phyloP scores from a whole-genome alignment of 2,888 invertebrate species.

The Bombylius major region DNA sequence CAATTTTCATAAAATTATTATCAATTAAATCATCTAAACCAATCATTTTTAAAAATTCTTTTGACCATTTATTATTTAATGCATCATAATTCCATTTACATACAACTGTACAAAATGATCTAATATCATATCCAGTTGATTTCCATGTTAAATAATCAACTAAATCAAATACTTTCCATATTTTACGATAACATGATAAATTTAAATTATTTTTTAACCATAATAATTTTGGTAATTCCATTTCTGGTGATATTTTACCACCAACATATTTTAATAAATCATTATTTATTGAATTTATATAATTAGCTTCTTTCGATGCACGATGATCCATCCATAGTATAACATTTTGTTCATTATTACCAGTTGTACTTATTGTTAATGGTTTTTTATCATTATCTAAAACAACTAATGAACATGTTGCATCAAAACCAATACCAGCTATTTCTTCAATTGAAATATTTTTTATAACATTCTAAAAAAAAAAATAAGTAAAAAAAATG shows the following conservation, averaged over 20 bases:
- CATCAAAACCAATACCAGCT: conserved; percentile 89
- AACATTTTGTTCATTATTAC: conserved; percentile 60
- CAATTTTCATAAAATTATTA: conserved; percentile 58
- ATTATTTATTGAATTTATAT: conserved; percentile 66
- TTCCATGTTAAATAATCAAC: conserved; percentile 91
- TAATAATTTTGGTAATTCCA: conserved; percentile 87
- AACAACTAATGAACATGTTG: conserved; percentile 85
- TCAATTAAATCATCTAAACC: conserved; percentile 59
- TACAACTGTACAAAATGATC: conserved; percentile 82
- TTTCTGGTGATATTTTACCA: conserved; percentile 88
- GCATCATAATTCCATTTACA: conserved; percentile 91
- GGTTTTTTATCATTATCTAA: conserved; percentile 57
- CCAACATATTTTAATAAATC: conserved; percentile 74
- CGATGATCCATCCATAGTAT: conserved; percentile 92
- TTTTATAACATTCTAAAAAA: conserved; percentile 45
- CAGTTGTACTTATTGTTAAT: conserved; percentile 55
- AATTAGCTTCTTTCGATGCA: conserved; percentile 63
- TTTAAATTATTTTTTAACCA: conserved; percentile 75
- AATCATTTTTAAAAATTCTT: conserved; percentile 55
- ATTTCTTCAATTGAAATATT: conserved; percentile 43
- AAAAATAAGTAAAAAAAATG: neutral
- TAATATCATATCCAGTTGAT: conserved; percentile 62
- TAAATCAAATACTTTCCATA: conserved; percentile 73
- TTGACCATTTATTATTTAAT: conserved; percentile 56
- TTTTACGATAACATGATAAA: conserved; percentile 51